Conservation (phyloP, 2,113 vertebrate genomes). For the Tragulus kanchil region DNA sequence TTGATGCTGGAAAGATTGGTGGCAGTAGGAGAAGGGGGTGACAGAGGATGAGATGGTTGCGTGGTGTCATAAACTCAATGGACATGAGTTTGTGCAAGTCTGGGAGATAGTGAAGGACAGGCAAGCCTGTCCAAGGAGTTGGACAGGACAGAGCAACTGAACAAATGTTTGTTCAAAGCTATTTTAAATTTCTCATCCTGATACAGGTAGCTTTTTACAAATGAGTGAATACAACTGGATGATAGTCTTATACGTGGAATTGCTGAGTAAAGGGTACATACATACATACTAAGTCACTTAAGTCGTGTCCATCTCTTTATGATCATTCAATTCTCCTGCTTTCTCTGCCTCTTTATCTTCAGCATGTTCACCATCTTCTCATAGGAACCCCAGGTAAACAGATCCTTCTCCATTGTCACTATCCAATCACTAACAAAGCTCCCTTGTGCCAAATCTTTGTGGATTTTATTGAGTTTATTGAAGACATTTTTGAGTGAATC, state of each 20-base stretch:
- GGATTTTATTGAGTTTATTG: not conserved
- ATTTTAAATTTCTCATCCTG: not conserved
- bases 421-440: not conserved
- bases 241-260: not conserved
- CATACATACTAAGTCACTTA: not conserved
- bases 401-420: not conserved
- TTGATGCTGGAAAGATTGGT: too few relatives aligned
- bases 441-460: not conserved
- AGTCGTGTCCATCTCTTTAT: not conserved
- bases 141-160: too few relatives aligned
- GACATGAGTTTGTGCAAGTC: too few relatives aligned
- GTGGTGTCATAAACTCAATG: too few relatives aligned
- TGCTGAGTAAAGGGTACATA: not conserved
- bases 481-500: not conserved
- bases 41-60: too few relatives aligned
- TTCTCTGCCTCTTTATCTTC: not conserved
- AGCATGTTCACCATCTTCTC: not conserved
- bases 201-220: not conserved
- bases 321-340: not conserved
- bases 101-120: too few relatives aligned
- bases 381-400: not conserved
- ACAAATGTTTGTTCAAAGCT: not conserved
- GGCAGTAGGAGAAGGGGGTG: too few relatives aligned
- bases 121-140: too few relatives aligned
- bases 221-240: not conserved